These are phyloP conservation scores for Phania funesta DNA, from an alignment of 2,888 invertebrate species.

Conservation along the genomic window DNA sequence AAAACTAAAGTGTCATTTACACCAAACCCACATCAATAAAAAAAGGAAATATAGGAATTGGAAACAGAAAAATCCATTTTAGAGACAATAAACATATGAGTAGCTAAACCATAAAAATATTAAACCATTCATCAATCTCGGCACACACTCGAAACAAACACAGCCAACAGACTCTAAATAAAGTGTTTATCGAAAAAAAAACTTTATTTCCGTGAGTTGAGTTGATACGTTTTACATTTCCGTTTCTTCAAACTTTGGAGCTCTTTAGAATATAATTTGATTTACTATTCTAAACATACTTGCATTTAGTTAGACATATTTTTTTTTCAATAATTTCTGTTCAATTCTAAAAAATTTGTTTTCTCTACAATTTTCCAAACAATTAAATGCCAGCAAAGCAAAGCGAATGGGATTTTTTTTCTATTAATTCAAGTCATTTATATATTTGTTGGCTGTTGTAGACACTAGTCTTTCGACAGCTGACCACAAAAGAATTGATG, in stretches of 20 bases:
- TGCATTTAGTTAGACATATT: background rate
- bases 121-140: conserved; percentile 56
- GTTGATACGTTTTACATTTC: background rate
- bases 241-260: background rate
- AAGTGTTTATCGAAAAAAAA: conserved; percentile 12
- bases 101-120: conserved; percentile 52
- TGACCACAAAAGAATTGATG: conserved; percentile 50
- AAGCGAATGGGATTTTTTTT: conserved; percentile 14
- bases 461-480: conserved; percentile 21
- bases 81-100: conserved; percentile 61
- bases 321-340: conserved; percentile 4
- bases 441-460: conserved; percentile 9
- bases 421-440: conserved; percentile 9
- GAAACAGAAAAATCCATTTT: conserved; percentile 45
- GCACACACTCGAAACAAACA: background rate
- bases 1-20: conserved; percentile 63
- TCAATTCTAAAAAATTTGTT: conserved; percentile 3
- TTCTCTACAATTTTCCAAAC: conserved; percentile 53
- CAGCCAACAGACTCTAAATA: conserved; percentile 14
- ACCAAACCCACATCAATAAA: conserved; percentile 65
- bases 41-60: conserved; percentile 14
- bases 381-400: conserved; percentile 46
- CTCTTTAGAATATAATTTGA: conserved; percentile 30
- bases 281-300: conserved; percentile 51
- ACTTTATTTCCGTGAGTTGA: conserved; percentile 29